Conservation (phyloP, 2,797 vertebrate species). For the Rhinatrema bivittatum region DNA sequence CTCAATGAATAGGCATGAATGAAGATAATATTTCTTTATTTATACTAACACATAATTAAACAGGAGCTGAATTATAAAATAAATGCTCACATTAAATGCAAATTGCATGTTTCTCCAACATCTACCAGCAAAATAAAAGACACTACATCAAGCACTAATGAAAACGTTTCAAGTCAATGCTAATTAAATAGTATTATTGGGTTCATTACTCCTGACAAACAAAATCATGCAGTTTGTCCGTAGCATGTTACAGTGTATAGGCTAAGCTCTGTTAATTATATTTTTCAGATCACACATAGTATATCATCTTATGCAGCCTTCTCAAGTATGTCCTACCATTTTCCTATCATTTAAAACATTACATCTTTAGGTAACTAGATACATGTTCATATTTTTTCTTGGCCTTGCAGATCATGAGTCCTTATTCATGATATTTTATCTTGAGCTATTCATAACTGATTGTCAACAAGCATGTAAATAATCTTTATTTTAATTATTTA, state of each 20-base stretch:
- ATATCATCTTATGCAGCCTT: slow-evolving; percentile 1
- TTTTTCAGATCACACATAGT: slow-evolving; percentile 2
- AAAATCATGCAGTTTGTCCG: slow-evolving; percentile 14
- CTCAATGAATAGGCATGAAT: too few relatives aligned
- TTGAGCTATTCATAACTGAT: too few relatives aligned
- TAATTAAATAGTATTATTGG: slow-evolving; percentile 18
- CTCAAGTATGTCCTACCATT: slow-evolving; percentile 3
- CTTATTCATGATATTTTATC: too few relatives aligned
- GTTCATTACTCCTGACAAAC: slow-evolving; percentile 21
- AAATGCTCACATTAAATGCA: slow-evolving; percentile 17
- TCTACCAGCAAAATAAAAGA: too few relatives aligned
- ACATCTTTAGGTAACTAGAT: slow-evolving; percentile 15
- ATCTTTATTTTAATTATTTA: too few relatives aligned
- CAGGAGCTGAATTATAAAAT: slow-evolving; percentile 18
- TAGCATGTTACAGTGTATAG: slow-evolving; percentile 17
- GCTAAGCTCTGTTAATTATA: slow-evolving; percentile 21
- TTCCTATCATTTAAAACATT: slow-evolving; percentile 15
- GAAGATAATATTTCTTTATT: too few relatives aligned
- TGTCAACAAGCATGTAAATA: too few relatives aligned
- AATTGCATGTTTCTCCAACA: too few relatives aligned
- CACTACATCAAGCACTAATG: slow-evolving; percentile 11
- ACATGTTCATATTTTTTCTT: too few relatives aligned
- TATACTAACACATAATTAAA: background rate
- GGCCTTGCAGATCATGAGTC: too few relatives aligned
- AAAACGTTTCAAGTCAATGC: slow-evolving; percentile 19